phyloP scores from a whole-genome alignment of 2,113 vertebrate species.

The Agapornis roseicollis region DNA sequence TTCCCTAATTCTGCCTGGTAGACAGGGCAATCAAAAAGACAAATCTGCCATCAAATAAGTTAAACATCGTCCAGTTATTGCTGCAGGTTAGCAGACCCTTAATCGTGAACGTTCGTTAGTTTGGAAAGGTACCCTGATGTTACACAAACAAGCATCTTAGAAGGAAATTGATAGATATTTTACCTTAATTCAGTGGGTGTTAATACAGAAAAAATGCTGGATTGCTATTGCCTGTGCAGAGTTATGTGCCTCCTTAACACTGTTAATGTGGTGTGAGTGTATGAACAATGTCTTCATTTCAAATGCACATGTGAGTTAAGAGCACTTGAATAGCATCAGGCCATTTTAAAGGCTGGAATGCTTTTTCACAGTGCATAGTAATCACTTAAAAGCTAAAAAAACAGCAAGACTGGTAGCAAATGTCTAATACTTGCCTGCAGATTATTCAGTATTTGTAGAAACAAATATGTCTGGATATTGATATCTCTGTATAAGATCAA shows the following conservation, averaged over 20 bases:
- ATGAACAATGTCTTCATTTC: neutral
- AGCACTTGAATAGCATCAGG: neutral
- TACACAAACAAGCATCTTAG: neutral
- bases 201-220: neutral
- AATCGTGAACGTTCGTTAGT: neutral
- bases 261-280: neutral
- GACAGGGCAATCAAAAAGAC: neutral
- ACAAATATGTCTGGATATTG: neutral
- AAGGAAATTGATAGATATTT: neutral
- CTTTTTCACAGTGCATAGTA: neutral
- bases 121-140: neutral
- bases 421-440: neutral
- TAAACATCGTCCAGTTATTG: neutral
- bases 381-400: neutral
- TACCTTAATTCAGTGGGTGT: neutral
- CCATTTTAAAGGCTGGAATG: neutral
- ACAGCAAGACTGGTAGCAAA: neutral
- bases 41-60: neutral
- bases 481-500: neutral
- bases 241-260: neutral
- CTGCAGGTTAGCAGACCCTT: neutral
- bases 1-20: neutral
- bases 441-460: neutral
- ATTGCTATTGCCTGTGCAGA: neutral
- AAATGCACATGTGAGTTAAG: neutral